These are phyloP conservation scores for Scolopax rusticola DNA, from an alignment of 2,797 vertebrate species.

Conservation along the genomic window DNA sequence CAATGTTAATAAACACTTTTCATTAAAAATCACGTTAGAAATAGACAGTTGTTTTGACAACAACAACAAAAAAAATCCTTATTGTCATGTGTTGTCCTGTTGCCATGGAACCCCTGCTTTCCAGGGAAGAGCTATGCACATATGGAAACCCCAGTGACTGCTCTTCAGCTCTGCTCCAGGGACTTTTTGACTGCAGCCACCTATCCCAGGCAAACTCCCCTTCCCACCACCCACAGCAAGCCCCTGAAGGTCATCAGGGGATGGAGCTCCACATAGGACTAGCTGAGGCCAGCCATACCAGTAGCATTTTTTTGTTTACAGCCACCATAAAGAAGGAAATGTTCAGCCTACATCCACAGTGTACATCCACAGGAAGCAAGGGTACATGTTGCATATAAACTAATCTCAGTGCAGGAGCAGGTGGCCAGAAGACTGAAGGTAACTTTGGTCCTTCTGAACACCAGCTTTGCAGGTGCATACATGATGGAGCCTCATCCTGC, in stretches of 20 bases:
- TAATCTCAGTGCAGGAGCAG: not conserved
- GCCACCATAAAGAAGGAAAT: not conserved
- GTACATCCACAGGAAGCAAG: not conserved
- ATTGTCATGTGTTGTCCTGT: not conserved
- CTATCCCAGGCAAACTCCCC: not conserved
- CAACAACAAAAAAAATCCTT: not conserved
- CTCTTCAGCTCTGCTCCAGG: not conserved
- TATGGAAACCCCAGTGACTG: not conserved
- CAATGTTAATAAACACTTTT: not conserved
- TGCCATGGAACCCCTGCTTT: not conserved
- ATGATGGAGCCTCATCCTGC: not conserved
- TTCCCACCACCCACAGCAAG: not conserved
- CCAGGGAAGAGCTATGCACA: not conserved
- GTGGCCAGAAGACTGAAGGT: not conserved
- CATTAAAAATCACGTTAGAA: not conserved
- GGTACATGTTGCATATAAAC: not conserved
- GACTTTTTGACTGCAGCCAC: not conserved
- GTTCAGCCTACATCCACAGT: not conserved
- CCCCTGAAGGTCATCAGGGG: not conserved
- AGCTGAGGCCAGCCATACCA: not conserved
- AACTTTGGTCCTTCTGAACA: not conserved
- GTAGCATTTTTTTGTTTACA: not conserved
- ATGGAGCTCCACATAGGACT: not conserved
- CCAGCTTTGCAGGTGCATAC: fast-evolving
- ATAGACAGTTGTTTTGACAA: not conserved